Evolutionary conservation across 2,888 invertebrate species (phyloP), one percentile per base, ranked within the genome.

Genomic region (Pemphredon lugubris): DNA sequence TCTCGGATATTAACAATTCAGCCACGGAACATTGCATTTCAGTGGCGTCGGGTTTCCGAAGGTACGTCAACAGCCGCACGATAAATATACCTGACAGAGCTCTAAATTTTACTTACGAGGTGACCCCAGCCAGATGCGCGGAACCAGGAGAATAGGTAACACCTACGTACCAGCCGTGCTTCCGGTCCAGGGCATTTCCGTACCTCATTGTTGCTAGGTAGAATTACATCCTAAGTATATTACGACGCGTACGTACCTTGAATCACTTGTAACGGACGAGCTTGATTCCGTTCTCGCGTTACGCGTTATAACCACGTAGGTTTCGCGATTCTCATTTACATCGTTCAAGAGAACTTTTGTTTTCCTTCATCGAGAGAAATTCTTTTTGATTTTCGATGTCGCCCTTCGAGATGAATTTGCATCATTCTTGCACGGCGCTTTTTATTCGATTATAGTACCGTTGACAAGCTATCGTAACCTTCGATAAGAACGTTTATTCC

Each of bases 121-220:
- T 37, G 57, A 57, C 45, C 37, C 45, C 13, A 21, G 21, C n/a
- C 57, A 57, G 34, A 57, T 45, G 37, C 34, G 34, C 23, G 20
- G 13, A 45, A 32, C 32, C 32, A 20, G 13, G 37, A 51, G 30
- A 23, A 45, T 45, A 47, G 37, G 44, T 23, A 45, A 42, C 18
- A 5, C 18, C 2, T 42, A 42, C 11, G 42, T 7, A 16, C 2
- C 6, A 42, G 18, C 6, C 20, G 6, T 16, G 18, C 6, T 42
- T 42, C 18, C 16, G 18, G 42, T 42, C 4, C 1, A 20, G 2
- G 42, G 23, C 32, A 47, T 34, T 21, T 45, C 45, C 57, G 16
- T 37, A 2, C 14, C 45, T 37, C 32, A 21, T 57, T 57, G 45
- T 57, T 44, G 34, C 34, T 21, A 9, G 20, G 37, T 23, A 32